Evolutionary conservation across 2,113 vertebrate genomes (phyloP), one percentile per base, ranked within the genome.

Genomic region (Parus major): DNA sequence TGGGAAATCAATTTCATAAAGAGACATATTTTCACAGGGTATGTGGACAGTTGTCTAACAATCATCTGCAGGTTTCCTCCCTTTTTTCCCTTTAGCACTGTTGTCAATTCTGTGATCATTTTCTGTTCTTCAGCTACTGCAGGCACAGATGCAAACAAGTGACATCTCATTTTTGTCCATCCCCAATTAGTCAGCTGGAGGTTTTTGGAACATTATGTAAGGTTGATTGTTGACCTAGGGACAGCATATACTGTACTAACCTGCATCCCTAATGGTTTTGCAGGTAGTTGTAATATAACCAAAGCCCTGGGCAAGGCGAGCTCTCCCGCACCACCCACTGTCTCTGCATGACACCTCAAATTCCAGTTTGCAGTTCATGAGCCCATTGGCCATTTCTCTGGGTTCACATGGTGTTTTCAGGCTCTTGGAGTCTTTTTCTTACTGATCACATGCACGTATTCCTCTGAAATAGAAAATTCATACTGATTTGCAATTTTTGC

Each of bases 361-460:
- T 55, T 68, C 10, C 36, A 76, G 18, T 68, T 39, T 68, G 31
- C 50, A 16, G 16, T 36, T 86, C 24, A 21, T 46, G n/a, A 72
- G 7, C 23, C 13, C 7, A 8, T 9, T 63, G n/a, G 20, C 14
- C 1, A 1, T 23, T 81, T 90, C 29, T 71, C 23, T 29, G 66
- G 11, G 12, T 42, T 83, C 29, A 12, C 4, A 2, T 1, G 0
- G 17, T 55, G 15, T 4, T 61, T 75, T 56, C 52, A 71, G 11
- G 3, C 7, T 20, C 24, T 71, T n/a, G 28, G 12, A 3, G 3
- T 5, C 14, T 47, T 90, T 42, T 80, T n/a, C 25, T 39, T 63
- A 33, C 12, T 68, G 29, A 23, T 4, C 0, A 0, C 12, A 52
- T 15, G 15, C 20, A 56, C 19, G 19, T 0, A 1, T 63, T 71